Evolutionary conservation across 2,888 invertebrate genomes (phyloP).

Genomic region (Arctia plantaginis): DNA sequence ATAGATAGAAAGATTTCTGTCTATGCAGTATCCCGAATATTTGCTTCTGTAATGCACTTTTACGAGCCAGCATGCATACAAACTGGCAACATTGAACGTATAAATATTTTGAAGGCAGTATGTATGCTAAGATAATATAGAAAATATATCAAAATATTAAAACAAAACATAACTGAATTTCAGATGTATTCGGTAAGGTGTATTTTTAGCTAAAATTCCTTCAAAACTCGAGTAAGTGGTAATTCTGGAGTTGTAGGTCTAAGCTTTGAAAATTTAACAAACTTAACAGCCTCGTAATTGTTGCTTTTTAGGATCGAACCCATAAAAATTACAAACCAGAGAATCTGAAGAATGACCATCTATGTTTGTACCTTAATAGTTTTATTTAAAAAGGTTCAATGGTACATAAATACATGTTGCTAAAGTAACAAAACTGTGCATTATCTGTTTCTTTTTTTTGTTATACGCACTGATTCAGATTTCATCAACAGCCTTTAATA

Average conservation of each 20-base stretch:
- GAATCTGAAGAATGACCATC: neutral
- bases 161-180: neutral
- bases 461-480: too few species aligned
- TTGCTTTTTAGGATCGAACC: neutral
- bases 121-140: neutral
- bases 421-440: too few species aligned
- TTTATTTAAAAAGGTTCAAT: too few species aligned
- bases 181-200: neutral
- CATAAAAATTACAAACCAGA: neutral
- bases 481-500: too few species aligned
- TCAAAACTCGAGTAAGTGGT: too few species aligned
- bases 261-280: neutral
- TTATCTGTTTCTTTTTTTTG: too few species aligned
- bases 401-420: too few species aligned
- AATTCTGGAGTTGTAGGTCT: too few species aligned
- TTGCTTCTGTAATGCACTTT: constrained; percentile 50
- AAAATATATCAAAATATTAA: neutral
- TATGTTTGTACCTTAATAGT: too few species aligned
- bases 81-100: constrained; percentile 41
- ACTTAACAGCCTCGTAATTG: neutral
- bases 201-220: neutral
- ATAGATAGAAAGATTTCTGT: constrained; percentile 15
- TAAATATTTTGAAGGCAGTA: constrained; percentile 26
- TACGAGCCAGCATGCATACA: constrained; percentile 47
- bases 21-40: constrained; percentile 45